Base-by-base conservation (phyloP, 2,113 vertebrate genomes). In the Colistium nudipinnis region DNA sequence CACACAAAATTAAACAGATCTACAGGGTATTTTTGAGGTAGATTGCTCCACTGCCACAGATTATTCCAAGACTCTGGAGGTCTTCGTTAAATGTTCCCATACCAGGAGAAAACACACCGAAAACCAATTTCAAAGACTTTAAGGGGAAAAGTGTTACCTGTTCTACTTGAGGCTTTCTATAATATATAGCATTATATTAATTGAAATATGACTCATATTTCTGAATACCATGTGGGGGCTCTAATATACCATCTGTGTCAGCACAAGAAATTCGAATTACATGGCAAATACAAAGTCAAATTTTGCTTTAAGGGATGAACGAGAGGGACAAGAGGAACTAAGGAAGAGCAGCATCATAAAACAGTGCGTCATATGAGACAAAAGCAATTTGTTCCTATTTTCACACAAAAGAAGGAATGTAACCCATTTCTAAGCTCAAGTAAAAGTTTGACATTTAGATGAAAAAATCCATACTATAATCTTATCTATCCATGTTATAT, bases 201-300 rank as follows among this genome's bases (percentile, higher is more conserved):
- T 72, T 84, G 60, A 89, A 87, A 83, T 66, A 67, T 79, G 84
- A 88, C 73, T 86, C 78, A 78, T 56, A 76, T 83, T 71, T 68
- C 70, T 62, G 35, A 84, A 79, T 56, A 70, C 74, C 89, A 88
- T 88, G 86, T 88, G 82, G 62, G 55, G 64, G 81, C 83, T 85
- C 74, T 69, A 84, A 74, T 73, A 76, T 80, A 82, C 83, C 87
- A 90, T 88, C 86, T 90, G 85, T 85, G 78, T 81, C 80, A 85
- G 62, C 62, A 27, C 64, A 57, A 83, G 57, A 64, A 84, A 78
- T 76, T 33, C 35, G 8, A 68, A 54, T 68, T 69, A 43, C n/a
- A 80, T 53, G 55, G 36, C 68, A 31, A 31, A 31, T 31, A 31
- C 30, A 31, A 31, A 31, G 4, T 14, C 8, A 24, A 19, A 8